These are phyloP conservation scores for Anas capensis DNA, from an alignment of 2,797 vertebrate species.

Conservation along the genomic window DNA sequence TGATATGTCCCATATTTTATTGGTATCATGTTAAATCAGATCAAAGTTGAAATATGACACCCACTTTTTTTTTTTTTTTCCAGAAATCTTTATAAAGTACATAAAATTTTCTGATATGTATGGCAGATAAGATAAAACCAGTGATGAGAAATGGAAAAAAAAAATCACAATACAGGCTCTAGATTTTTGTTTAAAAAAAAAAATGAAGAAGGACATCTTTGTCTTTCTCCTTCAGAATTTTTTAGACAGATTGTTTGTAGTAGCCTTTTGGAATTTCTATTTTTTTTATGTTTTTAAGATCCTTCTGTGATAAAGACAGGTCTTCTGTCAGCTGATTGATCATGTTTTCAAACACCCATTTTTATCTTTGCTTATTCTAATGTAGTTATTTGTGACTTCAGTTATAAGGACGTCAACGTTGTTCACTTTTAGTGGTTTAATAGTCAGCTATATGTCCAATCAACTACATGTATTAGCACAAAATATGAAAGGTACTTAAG, in stretches of 20 bases:
- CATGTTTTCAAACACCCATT: slow-evolving; percentile 74
- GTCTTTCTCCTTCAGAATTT: slow-evolving; percentile 44
- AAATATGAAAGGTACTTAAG: not conserved
- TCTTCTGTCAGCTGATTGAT: slow-evolving; percentile 78
- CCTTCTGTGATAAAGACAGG: slow-evolving; percentile 69
- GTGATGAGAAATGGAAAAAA: not conserved
- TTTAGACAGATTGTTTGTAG: slow-evolving; percentile 38
- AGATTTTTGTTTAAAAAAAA: not conserved
- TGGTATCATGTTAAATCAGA: slow-evolving; percentile 65
- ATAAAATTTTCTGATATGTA: not conserved
- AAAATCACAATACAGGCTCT: not conserved
- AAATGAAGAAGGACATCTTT: slow-evolving; percentile 62
- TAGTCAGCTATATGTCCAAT: slow-evolving; percentile 58
- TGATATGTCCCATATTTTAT: slow-evolving; percentile 60
- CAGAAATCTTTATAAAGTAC: slow-evolving; percentile 16
- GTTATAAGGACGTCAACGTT: slow-evolving; percentile 43
- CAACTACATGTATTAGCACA: not conserved
- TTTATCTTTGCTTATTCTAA: slow-evolving; percentile 74
- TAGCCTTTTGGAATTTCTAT: slow-evolving; percentile 33
- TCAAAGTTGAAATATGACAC: slow-evolving; percentile 23
- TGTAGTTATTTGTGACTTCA: slow-evolving; percentile 73
- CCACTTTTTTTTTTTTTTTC: slow-evolving; percentile 26
- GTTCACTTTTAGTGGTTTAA: not conserved
- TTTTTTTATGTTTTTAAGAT: slow-evolving; percentile 39
- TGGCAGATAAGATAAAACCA: not conserved